Conservation (phyloP, 2,113 vertebrate genomes). For the Pedionomus torquatus region DNA sequence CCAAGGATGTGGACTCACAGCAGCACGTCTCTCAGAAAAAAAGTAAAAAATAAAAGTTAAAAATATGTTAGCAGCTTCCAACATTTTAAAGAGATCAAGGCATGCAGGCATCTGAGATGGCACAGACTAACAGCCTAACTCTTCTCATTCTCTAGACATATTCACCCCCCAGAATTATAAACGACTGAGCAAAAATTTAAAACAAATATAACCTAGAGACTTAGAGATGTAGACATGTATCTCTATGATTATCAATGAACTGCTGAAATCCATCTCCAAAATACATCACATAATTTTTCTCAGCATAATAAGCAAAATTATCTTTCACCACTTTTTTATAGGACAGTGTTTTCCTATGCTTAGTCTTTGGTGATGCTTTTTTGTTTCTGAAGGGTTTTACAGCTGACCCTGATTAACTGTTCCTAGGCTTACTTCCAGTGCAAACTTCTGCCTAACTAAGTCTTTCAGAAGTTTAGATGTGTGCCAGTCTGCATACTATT, state of each 20-base stretch:
- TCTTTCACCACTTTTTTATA: not conserved
- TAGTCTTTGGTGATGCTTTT: not conserved
- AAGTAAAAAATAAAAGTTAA: not conserved
- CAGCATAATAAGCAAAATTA: not conserved
- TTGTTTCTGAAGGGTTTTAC: not conserved
- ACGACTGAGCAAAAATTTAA: not conserved
- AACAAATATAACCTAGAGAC: not conserved
- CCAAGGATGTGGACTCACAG: fast-evolving
- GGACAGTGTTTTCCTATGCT: not conserved
- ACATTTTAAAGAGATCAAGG: not conserved
- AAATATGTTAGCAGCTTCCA: not conserved
- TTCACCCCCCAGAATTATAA: not conserved
- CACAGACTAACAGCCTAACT: not conserved
- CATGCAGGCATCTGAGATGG: not conserved
- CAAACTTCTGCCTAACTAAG: not conserved
- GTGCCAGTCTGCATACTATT: not conserved
- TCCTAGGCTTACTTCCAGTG: not conserved
- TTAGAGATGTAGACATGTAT: not conserved
- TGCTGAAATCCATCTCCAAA: not conserved
- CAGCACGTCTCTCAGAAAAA: not conserved
- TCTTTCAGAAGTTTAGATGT: not conserved
- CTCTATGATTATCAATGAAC: not conserved
- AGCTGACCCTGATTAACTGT: not conserved
- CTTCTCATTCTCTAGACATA: not conserved
- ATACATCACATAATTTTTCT: not conserved